Base-by-base conservation (phyloP, 2,113 vertebrate species). In the Mungos mungo region DNA sequence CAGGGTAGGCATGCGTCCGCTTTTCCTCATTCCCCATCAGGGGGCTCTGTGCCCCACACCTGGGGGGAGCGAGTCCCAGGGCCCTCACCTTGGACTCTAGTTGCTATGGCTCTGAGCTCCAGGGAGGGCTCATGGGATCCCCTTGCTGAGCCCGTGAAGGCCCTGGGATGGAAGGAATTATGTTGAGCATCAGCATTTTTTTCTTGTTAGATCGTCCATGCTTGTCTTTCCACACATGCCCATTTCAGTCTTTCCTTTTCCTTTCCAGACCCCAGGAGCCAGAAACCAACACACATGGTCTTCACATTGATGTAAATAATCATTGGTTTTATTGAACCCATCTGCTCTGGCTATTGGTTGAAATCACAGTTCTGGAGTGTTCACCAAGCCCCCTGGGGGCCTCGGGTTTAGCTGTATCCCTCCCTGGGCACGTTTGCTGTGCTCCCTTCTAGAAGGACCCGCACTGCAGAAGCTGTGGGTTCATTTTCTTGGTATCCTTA, bases 231-330 rank as follows among this genome's bases (percentile, higher is more conserved):
- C 93, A 83, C 80, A 90, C 5, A 12, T 76, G 84, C 77, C 96
- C 74, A 9, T 98, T 97, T 96, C 94, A 94, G 12, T 96, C 97
- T 97, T 95, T 97, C 72, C 66, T 97, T 82, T 96, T 97, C 95
- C 86, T 90, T 93, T 95, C 97, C 96, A 95, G 86, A 95, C 92
- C 95, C 95, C 96, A 95, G 97, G 97, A 98, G 97, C 96, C 96
- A 96, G 93, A 97, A 97, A 95, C 96, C 95, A 97, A 96, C 89
- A 83, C 83, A 81, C 1, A 15, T 57, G 81, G 89, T 76, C 95
- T 97, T 96, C 11, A 0, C 89, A 29, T n/a, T 76, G 96, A 95
- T 98, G 97, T 96, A 96, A 98, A 98, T 96, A 98, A 97, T 92
- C 88, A 7, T 60, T 27, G 84, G 83, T 82, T 97, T 96, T 96